Evolutionary conservation across 2,888 invertebrate species (phyloP).

Genomic region (Tetrapedia diversipes): DNA sequence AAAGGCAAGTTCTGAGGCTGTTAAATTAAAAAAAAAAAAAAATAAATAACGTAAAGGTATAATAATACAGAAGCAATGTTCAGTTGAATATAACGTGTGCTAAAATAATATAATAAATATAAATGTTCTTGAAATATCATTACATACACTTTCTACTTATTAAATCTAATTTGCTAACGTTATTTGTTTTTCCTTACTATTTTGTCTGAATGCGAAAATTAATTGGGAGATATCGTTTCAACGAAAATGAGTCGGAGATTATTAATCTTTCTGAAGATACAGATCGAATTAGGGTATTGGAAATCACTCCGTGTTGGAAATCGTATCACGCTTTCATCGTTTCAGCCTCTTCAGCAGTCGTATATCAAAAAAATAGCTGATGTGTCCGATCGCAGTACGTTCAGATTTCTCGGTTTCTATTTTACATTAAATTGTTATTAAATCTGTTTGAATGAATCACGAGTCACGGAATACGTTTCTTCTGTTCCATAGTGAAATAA

Average conservation of each 20-base stretch:
- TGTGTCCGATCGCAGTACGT: background rate
- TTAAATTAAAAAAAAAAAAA: too few species aligned
- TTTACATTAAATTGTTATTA: background rate
- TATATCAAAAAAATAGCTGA: background rate
- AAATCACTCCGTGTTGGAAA: conserved; percentile 15
- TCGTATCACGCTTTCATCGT: conserved; percentile 36
- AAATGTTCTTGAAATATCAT: background rate
- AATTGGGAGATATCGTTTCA: background rate
- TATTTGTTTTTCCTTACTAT: background rate
- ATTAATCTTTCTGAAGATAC: background rate
- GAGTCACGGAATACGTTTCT: conserved; percentile 9
- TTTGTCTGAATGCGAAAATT: background rate
- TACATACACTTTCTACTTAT: background rate
- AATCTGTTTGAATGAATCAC: background rate
- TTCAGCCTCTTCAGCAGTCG: background rate
- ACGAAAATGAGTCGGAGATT: background rate
- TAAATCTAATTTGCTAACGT: background rate
- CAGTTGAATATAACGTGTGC: too few species aligned
- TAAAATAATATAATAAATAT: too few species aligned
- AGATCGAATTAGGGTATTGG: background rate
- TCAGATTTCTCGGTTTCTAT: conserved; percentile 14
- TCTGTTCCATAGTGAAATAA: background rate
- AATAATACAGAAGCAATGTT: too few species aligned
- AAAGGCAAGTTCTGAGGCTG: too few species aligned
- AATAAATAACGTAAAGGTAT: too few species aligned